phyloP scores from a whole-genome alignment of 2,113 vertebrate species.

The Aspidoscelis tigris region DNA sequence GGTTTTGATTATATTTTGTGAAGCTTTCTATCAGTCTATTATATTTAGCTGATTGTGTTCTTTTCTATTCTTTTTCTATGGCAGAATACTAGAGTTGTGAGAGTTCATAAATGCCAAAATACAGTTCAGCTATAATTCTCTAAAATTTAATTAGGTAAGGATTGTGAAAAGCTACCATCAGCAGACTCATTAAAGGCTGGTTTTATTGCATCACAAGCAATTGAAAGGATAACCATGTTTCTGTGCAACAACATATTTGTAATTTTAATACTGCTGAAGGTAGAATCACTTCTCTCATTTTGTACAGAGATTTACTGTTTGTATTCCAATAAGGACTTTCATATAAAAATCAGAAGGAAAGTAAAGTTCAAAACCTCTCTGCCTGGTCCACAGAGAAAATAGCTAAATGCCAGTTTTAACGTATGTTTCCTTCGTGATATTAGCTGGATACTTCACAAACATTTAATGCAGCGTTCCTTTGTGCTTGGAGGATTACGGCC shows the following conservation, averaged over 20 bases:
- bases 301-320: neutral
- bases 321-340: slow-evolving; percentile 37
- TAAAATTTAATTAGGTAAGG: slow-evolving; percentile 12
- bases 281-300: slow-evolving; percentile 4
- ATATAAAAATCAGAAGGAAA: slow-evolving; percentile 35
- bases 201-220: slow-evolving; percentile 20
- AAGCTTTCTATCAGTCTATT: neutral
- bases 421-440: neutral
- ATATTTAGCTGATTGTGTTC: neutral
- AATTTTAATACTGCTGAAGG: slow-evolving; percentile 23
- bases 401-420: slow-evolving; percentile 29
- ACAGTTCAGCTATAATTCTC: slow-evolving; percentile 12
- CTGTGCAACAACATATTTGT: slow-evolving; percentile 2
- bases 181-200: slow-evolving; percentile 15
- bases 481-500: neutral
- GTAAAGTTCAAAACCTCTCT: slow-evolving; percentile 41
- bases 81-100: neutral
- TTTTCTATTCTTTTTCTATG: neutral
- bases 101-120: neutral
- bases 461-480: neutral
- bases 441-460: neutral
- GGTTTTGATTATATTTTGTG: neutral
- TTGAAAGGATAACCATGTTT: neutral
- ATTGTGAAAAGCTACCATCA: slow-evolving; percentile 15
- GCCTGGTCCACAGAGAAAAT: slow-evolving; percentile 2